These are phyloP conservation scores for Tachina grossa DNA, from an alignment of 2,888 invertebrate genomes.

Conservation along the genomic window DNA sequence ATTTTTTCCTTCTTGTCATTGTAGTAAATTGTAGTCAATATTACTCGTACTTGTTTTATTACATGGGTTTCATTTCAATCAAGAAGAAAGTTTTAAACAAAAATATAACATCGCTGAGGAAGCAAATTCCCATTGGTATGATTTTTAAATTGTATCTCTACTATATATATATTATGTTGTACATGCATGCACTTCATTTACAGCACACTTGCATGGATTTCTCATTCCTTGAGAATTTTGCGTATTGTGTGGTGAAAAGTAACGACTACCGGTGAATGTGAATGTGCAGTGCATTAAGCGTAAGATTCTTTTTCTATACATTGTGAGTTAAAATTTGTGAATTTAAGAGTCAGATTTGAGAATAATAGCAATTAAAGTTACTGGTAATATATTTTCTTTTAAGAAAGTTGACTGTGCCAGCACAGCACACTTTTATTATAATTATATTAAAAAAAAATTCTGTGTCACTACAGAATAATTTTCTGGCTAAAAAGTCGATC, in stretches of 20 bases:
- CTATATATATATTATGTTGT: conserved; percentile 32
- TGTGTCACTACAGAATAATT: no score
- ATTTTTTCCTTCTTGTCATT: conserved; percentile 29
- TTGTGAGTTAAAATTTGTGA: neutral
- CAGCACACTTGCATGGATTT: conserved; percentile 55
- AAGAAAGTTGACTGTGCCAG: no score
- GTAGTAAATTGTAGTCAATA: conserved; percentile 53
- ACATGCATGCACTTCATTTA: conserved; percentile 46
- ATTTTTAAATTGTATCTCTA: conserved; percentile 54
- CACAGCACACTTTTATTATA: no score
- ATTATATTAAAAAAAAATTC: no score
- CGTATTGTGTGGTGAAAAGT: neutral
- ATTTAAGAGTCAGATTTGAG: neutral
- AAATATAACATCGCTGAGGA: conserved; percentile 29
- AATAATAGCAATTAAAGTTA: neutral
- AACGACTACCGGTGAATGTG: neutral
- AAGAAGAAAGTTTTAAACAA: conserved; percentile 57
- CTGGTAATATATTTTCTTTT: conserved; percentile 13
- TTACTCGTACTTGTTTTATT: conserved; percentile 64
- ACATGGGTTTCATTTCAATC: conserved; percentile 66
- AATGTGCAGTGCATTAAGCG: neutral
- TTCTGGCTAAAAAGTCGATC: no score
- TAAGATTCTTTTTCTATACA: no score
- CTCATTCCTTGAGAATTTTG: conserved; percentile 28
- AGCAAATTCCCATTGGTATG: conserved; percentile 64